Conservation (phyloP, 1,140 invertebrate genomes). For the Drosophila subobscura region DNA sequence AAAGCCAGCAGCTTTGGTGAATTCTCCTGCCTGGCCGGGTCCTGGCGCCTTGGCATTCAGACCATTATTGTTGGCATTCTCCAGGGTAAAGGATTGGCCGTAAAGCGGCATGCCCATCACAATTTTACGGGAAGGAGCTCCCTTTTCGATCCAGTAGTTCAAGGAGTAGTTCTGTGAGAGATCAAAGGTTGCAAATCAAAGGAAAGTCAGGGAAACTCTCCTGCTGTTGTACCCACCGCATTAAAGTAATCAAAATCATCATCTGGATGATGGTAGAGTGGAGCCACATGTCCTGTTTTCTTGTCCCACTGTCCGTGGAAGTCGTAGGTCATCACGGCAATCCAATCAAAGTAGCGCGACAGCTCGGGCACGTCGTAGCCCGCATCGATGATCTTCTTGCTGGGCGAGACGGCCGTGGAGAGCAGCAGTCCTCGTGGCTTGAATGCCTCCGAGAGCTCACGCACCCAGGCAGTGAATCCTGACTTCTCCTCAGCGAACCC, state of each 20-base stretch:
- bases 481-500: constrained; percentile 92
- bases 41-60: constrained; percentile 90
- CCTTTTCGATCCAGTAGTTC: constrained; percentile 94
- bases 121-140: constrained; percentile 90
- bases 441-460: constrained; percentile 90
- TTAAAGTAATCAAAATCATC: constrained; percentile 90
- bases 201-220: background rate
- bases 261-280: constrained; percentile 91
- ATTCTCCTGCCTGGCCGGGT: constrained; percentile 91
- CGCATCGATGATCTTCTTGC: constrained; percentile 93
- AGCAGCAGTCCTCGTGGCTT: constrained; percentile 89
- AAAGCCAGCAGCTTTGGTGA: constrained; percentile 92
- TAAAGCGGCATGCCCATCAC: constrained; percentile 96
- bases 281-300: constrained; percentile 94
- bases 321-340: constrained; percentile 94
- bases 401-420: constrained; percentile 93
- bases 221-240: constrained; percentile 84
- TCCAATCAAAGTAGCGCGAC: constrained; percentile 92
- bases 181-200: constrained; percentile 43
- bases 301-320: constrained; percentile 96
- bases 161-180: constrained; percentile 90
- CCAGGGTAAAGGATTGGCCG: constrained; percentile 92
- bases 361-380: constrained; percentile 92
- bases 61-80: constrained; percentile 86
- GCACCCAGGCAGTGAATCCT: constrained; percentile 89